phyloP scores from a whole-genome alignment of 2,888 invertebrate genomes.

The Anodontia alba region DNA sequence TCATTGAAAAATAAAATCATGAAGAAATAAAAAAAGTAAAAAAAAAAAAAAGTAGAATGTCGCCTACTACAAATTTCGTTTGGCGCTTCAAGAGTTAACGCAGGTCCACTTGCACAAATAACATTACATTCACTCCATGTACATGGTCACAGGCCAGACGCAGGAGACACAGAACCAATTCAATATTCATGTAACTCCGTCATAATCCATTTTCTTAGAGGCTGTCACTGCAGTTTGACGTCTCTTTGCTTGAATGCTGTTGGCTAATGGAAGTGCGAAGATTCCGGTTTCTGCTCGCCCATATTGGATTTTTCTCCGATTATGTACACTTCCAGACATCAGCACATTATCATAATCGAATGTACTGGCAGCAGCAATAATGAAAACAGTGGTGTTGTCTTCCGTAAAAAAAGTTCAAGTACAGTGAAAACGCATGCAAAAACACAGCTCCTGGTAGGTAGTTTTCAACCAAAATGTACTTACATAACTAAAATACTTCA shows the following conservation, averaged over 20 bases:
- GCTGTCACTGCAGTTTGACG: neutral
- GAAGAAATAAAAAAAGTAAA: no score
- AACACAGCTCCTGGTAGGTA: no score
- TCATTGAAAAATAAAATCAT: no score
- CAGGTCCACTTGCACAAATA: neutral
- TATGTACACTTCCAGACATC: neutral
- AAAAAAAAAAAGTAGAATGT: no score
- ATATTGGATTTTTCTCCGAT: conserved; percentile 10
- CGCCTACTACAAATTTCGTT: no score
- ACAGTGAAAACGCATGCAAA: no score
- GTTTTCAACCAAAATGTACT: no score
- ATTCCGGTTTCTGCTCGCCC: neutral
- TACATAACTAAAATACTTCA: no score
- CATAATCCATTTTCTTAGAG: conserved; percentile 8
- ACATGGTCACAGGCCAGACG: neutral
- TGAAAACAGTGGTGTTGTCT: neutral
- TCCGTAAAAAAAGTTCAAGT: no score
- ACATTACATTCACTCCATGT: neutral
- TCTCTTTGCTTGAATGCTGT: neutral
- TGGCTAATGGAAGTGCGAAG: conserved; percentile 12
- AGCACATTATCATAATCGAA: neutral
- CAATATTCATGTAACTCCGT: conserved; percentile 13
- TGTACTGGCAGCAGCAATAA: neutral
- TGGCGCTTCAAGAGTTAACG: no score
- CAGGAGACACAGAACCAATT: neutral